Evolutionary conservation across 2,888 invertebrate species (phyloP), one percentile per base, ranked within the genome.

Genomic region (Graphium colonna): DNA sequence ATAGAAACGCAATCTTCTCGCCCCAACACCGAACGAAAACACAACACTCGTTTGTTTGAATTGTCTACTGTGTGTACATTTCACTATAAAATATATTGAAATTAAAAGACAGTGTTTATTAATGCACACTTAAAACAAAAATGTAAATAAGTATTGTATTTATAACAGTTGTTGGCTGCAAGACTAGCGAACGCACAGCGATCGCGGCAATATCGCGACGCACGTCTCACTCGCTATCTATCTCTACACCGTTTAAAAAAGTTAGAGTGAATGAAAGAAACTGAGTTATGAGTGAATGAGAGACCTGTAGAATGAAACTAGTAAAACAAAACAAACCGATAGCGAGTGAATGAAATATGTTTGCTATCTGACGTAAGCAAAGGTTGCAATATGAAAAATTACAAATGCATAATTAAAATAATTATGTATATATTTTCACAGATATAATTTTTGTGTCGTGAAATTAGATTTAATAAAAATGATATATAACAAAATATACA

Each of bases 141-240:
- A 48, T 50, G 39, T 33, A 43, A 56, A 56, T 51, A 46, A 49
- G 52, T 51, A 52, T 59, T 53, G 57, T 57, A 55, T 57, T 53
- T 58, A n/a, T 50, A 58, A 57, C 52, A 48, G 57, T 50, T 39
- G 56, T 58, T 60, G 61, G 60, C 56, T 64, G 59, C 52, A 67
- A 70, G 65, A 80, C 71, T 73, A 74, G 79, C 86, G 86, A 88
- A 85, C 86, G 87, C 88, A 88, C 87, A 80, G 79, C 75, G 75
- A 77, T 76, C 82, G 71, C 83, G 78, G 70, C 56, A 68, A 55
- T 57, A 65, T 65, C 75, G 82, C 75, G 70, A 86, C 80, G 60
- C 57, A 78, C 86, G 86, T 87, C 88, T 87, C 86, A 74, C 60
- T 64, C 85, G 79, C 75, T 60, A 60, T 57, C 68, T 64, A 68